Percentiles rank a stretch among this genome's conserved stretches.
Evolutionary conservation across 2,888 invertebrate species (phyloP).

Genomic region (Cotesia congregata): DNA sequence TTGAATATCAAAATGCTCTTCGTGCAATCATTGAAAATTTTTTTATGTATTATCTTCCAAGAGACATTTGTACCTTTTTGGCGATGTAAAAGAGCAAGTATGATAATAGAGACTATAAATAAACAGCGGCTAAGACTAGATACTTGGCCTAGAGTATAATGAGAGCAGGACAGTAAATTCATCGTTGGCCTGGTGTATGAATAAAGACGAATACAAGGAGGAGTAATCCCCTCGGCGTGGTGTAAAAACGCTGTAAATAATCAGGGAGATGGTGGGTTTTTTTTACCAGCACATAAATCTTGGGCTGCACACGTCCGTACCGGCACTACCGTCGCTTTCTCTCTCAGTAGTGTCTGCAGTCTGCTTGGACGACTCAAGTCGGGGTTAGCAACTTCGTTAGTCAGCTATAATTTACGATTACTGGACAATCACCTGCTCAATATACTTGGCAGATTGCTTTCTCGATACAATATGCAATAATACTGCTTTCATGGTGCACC

Average conservation of each 20-base stretch:
- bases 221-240: slow-evolving; percentile 23
- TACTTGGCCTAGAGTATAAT: neutral
- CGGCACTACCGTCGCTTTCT: neutral
- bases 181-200: slow-evolving; percentile 27
- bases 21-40: too few species aligned
- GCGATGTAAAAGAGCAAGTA: too few species aligned
- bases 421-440: slow-evolving; percentile 47
- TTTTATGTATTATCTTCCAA: too few species aligned
- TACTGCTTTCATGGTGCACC: neutral
- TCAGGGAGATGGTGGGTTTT: slow-evolving; percentile 51
- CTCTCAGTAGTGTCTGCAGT: neutral
- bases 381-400: slow-evolving; percentile 61
- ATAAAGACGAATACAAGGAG: slow-evolving; percentile 22
- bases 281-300: slow-evolving; percentile 58
- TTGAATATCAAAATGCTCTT: too few species aligned
- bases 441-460: slow-evolving; percentile 33
- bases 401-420: slow-evolving; percentile 58
- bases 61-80: too few species aligned
- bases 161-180: slow-evolving; percentile 21
- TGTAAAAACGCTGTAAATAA: slow-evolving; percentile 56
- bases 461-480: neutral
- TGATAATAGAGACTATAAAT: slow-evolving; percentile 10
- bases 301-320: slow-evolving; percentile 39
- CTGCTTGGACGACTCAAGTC: neutral
- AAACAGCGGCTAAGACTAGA: neutral